Conservation (phyloP, 2,888 invertebrate species). For the Sphaerophoria rueppellii region DNA sequence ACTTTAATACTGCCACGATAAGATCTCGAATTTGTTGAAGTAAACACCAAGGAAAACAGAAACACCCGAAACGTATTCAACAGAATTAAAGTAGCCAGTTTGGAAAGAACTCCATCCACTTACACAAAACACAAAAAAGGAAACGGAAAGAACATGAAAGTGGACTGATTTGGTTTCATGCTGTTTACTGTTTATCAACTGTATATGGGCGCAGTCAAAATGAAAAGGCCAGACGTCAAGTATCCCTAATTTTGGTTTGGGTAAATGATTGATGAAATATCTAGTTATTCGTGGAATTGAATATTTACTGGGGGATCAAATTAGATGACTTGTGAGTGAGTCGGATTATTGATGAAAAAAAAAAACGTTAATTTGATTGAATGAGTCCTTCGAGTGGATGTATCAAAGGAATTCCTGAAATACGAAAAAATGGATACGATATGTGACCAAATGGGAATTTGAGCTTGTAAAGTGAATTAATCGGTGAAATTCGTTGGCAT, state of each 20-base stretch:
- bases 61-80: background rate
- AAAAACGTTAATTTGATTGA: constrained; percentile 6
- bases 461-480: too few relatives aligned
- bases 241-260: constrained; percentile 18
- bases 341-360: background rate
- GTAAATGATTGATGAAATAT: constrained; percentile 56
- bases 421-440: too few relatives aligned
- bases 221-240: constrained; percentile 17
- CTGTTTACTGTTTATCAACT: background rate
- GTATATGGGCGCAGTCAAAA: background rate
- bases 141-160: constrained; percentile 19
- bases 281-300: constrained; percentile 44
- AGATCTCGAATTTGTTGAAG: constrained; percentile 50
- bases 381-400: background rate
- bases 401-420: too few relatives aligned
- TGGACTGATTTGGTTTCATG: constrained; percentile 16
- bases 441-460: too few relatives aligned
- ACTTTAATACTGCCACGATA: constrained; percentile 50
- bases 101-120: background rate
- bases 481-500: too few relatives aligned
- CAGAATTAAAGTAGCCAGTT: background rate
- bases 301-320: constrained; percentile 43
- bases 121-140: background rate
- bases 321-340: background rate
- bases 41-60: constrained; percentile 15